These are phyloP conservation scores for Semnornis frantzii DNA, from an alignment of 2,113 vertebrate species.

Conservation along the genomic window DNA sequence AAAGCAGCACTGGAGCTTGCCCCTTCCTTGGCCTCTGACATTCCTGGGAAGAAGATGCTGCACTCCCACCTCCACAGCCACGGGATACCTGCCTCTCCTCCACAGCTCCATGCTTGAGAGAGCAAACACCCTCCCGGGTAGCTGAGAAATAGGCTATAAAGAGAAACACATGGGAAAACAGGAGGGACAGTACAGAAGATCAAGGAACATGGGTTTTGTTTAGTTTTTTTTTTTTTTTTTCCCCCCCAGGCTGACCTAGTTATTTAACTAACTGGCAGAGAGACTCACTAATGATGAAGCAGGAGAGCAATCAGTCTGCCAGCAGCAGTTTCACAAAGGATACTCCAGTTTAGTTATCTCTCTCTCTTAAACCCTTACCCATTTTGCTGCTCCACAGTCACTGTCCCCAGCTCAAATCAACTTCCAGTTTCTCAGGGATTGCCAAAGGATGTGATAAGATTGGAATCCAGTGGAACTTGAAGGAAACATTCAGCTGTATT, in stretches of 20 bases:
- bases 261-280: constrained; percentile 56
- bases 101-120: not conserved
- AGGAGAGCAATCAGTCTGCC: constrained; percentile 18
- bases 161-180: constrained; percentile 45
- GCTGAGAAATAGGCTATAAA: constrained; percentile 37
- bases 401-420: constrained; percentile 1
- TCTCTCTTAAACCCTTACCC: constrained; percentile 2
- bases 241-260: constrained; percentile 36
- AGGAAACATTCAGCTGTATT: not conserved
- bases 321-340: constrained; percentile 29
- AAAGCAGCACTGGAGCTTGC: rapidly evolving
- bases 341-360: not conserved
- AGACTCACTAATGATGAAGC: constrained; percentile 22
- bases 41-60: not conserved
- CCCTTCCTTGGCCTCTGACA: not conserved
- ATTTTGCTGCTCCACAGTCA: not conserved
- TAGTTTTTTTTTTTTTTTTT: not conserved
- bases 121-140: not conserved
- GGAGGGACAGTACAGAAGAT: constrained; percentile 50
- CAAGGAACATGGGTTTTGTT: not conserved
- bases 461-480: not conserved
- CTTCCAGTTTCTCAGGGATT: not conserved
- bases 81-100: not conserved
- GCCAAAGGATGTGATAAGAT: not conserved
- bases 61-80: not conserved